These are phyloP conservation scores for Ochropacha duplaris DNA, from an alignment of 2,888 invertebrate genomes.

Conservation along the genomic window DNA sequence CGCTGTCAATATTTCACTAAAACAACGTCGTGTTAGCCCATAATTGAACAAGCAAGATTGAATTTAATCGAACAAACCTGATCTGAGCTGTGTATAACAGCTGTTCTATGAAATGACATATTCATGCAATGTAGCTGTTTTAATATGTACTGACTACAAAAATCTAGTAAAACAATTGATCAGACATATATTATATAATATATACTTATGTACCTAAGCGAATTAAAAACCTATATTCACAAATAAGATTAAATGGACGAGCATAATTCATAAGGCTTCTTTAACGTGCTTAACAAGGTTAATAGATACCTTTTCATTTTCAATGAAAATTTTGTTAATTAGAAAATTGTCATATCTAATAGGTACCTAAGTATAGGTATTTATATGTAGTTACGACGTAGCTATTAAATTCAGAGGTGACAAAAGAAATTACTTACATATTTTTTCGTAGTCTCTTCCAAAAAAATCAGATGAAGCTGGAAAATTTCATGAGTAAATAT, in stretches of 20 bases:
- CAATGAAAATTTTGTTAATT: neutral
- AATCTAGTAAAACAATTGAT: conserved; percentile 24
- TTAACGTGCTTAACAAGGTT: conserved; percentile 26
- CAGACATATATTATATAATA: conserved; percentile 34
- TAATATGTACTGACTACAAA: neutral
- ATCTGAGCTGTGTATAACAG: neutral
- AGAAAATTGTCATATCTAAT: too few species aligned
- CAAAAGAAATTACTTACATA: neutral
- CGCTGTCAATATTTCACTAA: conserved; percentile 31
- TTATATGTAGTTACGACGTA: too few species aligned
- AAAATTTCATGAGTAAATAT: conserved; percentile 46
- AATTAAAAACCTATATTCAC: conserved; percentile 32
- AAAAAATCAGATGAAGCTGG: neutral
- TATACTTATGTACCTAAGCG: too few species aligned
- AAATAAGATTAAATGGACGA: conserved; percentile 47
- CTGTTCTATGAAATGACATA: neutral
- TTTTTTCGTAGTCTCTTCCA: neutral
- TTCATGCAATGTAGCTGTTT: neutral
- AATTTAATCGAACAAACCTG: conserved; percentile 24
- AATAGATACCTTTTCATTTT: conserved; percentile 9
- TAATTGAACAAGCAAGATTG: conserved; percentile 53
- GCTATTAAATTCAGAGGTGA: neutral
- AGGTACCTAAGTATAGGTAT: too few species aligned
- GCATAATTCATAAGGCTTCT: conserved; percentile 41
- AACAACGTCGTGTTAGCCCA: conserved; percentile 36